phyloP scores from a whole-genome alignment of 2,888 invertebrate species.

The Bombyx huttoni region DNA sequence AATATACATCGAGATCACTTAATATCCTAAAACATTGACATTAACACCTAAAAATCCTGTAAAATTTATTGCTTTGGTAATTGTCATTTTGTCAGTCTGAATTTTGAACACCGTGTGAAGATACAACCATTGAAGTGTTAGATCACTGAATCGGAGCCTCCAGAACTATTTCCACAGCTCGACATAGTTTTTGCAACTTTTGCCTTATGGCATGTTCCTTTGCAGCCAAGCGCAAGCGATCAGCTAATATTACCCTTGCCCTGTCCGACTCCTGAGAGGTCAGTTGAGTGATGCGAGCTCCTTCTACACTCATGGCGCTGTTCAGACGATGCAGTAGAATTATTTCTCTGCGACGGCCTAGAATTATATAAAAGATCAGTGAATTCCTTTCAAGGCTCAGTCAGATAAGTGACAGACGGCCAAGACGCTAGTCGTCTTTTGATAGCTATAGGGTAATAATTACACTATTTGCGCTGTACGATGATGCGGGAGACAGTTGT shows the following conservation, averaged over 20 bases:
- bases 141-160: neutral
- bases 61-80: too few species aligned
- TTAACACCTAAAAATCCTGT: too few species aligned
- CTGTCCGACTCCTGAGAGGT: constrained; percentile 50
- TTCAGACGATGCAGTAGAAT: constrained; percentile 53
- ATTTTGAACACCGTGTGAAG: too few species aligned
- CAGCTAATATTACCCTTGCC: constrained; percentile 46
- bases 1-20: too few species aligned
- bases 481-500: too few species aligned
- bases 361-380: neutral
- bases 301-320: constrained; percentile 57
- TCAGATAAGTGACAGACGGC: too few species aligned
- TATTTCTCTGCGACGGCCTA: constrained; percentile 65
- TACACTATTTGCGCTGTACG: too few species aligned
- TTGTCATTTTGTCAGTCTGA: too few species aligned
- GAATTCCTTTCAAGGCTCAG: too few species aligned
- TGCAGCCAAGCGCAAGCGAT: constrained; percentile 33
- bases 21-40: too few species aligned
- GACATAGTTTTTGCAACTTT: constrained; percentile 29
- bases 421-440: too few species aligned
- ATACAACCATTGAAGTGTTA: neutral
- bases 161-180: neutral
- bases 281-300: constrained; percentile 56
- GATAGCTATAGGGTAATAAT: too few species aligned
- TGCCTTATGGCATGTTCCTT: constrained; percentile 33